Base-by-base conservation (phyloP, 2,797 vertebrate genomes). In the Syngnathus acus region DNA sequence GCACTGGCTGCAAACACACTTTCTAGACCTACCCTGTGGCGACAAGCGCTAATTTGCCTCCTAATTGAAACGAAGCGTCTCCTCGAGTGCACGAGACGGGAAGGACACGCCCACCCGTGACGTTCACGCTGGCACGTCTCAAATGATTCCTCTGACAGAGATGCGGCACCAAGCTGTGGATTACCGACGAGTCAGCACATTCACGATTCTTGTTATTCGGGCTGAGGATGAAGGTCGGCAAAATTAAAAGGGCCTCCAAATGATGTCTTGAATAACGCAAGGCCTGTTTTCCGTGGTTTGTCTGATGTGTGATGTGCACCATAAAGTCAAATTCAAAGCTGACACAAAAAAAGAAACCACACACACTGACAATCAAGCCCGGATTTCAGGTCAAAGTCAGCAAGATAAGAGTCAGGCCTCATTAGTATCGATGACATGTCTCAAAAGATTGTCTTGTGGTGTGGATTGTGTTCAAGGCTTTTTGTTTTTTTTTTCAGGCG, bases 11-110 rank as follows among this genome's bases (percentile, higher is more conserved):
- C 47, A 54, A 59, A 42, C 71, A 70, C 60, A 64, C 48, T 63
- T 71, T 67, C 78, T 67, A 75, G 82, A 76, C 78, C 82, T 72
- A 70, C 63, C 70, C 74, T 74, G 71, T 23, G 23, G 55, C 71
- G 79, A 78, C 78, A 67, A 81, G 79, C 83, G 71, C 84, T 81
- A 82, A 88, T 86, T 86, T 80, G 51, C 67, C 67, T 67, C 68
- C 55, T 78, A 78, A 84, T 72, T 77, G 77, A 86, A 78, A 78
- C 57, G 32, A 13, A 53, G 65, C 65, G 68, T 79, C 68, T 79
- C 69, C 50, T n/a, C 50, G 11, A 26, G 23, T 26, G 23, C 21
- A 13, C 23, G 21, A 4, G 53, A 54, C 53, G 26, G 21, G 21
- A 54, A 26, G 23, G 53, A 11, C 53, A 54, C 23, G 9, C 53